Evolutionary conservation across 1,140 invertebrate genomes (phyloP), one percentile per base, ranked within the genome.

Genomic region (Saccostrea cuccullata): DNA sequence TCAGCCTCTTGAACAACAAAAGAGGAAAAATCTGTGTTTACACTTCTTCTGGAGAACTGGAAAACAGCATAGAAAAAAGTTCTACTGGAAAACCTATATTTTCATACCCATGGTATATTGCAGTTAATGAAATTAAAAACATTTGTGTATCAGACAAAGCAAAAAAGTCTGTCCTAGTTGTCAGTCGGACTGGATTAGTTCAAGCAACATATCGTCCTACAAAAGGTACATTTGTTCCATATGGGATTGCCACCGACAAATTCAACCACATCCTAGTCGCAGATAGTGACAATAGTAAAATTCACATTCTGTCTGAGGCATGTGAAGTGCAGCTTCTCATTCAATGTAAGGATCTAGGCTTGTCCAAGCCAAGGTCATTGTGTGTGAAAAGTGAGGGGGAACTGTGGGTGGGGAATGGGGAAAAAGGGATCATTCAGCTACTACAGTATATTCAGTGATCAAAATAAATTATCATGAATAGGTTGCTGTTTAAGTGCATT

Each of bases 201-300:
- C 26, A 77, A 13, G 26, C 26, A 12, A 36, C 70, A 77, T 77
- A 77, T 15, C 26, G 0, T 36, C 30, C 70, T 77, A 26, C 13
- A 13, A 77, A 77, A 77, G 70, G 26, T 12, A 12, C 70, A 15
- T 77, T 77, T 17, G 30, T 77, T 30, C 70, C 70, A 30, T 77
- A 77, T 77, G 70, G 70, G 9, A 77, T 77, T 36, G 30, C 26
- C 30, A 77, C 8, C 2, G 70, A 77, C 70, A 77, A 77, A 77
- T 77, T 77, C 70, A 36, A 77, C 26, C 30, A 36, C 11, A 77
- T 77, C 11, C 9, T 77, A 30, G 70, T 77, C 26, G 70, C 70
- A 13, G 70, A 77, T 77, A 15, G 26, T 77, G 70, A 77, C 23
- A 77, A 77, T 26, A 77, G 70, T 13, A 77, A 77, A 17, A 77